phyloP scores from a whole-genome alignment of 2,797 vertebrate species.

The Amphiprion clarkii region DNA sequence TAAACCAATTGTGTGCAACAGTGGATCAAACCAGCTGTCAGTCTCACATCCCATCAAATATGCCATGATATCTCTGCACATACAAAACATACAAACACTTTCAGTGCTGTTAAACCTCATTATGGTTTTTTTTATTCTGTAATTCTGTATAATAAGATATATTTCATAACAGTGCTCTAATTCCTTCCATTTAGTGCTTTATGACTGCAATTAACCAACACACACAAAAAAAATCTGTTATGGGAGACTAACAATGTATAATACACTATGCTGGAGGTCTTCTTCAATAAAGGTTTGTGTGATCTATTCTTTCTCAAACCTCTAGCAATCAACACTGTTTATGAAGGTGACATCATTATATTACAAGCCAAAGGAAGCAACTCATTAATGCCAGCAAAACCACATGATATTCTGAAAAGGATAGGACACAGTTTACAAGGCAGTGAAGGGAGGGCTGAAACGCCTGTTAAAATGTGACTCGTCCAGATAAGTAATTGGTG shows the following conservation, averaged over 20 bases:
- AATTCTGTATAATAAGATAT: too few relatives aligned
- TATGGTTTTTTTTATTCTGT: too few relatives aligned
- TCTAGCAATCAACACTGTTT: conserved; percentile 52
- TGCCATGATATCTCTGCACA: too few relatives aligned
- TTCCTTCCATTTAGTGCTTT: not conserved
- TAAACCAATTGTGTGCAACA: too few relatives aligned
- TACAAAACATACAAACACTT: too few relatives aligned
- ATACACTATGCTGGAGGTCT: conserved; percentile 54
- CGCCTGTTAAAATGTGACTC: conserved; percentile 71
- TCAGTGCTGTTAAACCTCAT: too few relatives aligned
- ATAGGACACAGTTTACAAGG: conserved; percentile 70
- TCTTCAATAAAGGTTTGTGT: conserved; percentile 30
- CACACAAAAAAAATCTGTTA: not conserved
- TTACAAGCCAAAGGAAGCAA: conserved; percentile 62
- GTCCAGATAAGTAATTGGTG: conserved; percentile 74
- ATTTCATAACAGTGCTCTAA: too few relatives aligned
- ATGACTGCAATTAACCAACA: conserved; percentile 25
- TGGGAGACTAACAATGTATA: conserved; percentile 19
- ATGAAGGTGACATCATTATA: conserved; percentile 70
- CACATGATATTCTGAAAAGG: conserved; percentile 52
- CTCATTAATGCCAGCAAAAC: conserved; percentile 56
- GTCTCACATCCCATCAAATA: too few relatives aligned
- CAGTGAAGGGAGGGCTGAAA: conserved; percentile 63
- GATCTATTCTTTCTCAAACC: conserved; percentile 20
- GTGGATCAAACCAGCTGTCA: too few relatives aligned